Evolutionary conservation across 2,797 vertebrate genomes (phyloP), one percentile per base, ranked within the genome.

Genomic region (Psittacula echo): DNA sequence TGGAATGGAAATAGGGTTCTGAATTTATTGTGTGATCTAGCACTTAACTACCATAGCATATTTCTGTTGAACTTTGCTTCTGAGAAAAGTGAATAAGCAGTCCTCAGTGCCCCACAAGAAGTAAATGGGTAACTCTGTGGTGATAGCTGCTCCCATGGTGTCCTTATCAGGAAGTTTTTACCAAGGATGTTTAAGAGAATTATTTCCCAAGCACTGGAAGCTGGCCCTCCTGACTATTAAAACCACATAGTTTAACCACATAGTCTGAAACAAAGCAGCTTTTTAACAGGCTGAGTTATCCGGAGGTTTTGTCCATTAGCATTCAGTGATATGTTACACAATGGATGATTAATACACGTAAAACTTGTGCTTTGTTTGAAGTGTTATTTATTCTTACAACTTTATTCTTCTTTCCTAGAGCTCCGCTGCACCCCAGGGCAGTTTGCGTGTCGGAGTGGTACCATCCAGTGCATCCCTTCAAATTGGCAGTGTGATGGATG

Each of bases 391-490:
- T 37, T 37, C 37, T 37, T 37, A 37, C 30, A 3, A 6, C 13
- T 60, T 75, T 42, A 26, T 73, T 71, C 75, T 76, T 95, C 42
- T 94, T 71, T 37, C 97, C 95, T 77, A 99, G 99, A 99, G 97
- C 98, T 98, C 90, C 99, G 98, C 97, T 99, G 99, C 97, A 98
- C 94, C 93, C 98, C 98, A 1, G 99, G 98, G 93, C 98, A 99
- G 98, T 99, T 99, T 85, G 98, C 99, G 53, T 99, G 99, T 98
- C 99, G 97, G 97, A 99, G 99, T 56, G 99, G 99, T 51, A 98
- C 98, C 95, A 99, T 99, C 98, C 99, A 99, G 97, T 99, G 99
- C 98, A 99, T 99, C 97, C 99, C 99, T 13, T 98, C 98, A 19
- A 97, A 97, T 47, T 99, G 99, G 99, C 98, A 99, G 97, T 99